Evolutionary conservation across 1,140 invertebrate genomes (phyloP).

Genomic region (Calephelis nemesis): DNA sequence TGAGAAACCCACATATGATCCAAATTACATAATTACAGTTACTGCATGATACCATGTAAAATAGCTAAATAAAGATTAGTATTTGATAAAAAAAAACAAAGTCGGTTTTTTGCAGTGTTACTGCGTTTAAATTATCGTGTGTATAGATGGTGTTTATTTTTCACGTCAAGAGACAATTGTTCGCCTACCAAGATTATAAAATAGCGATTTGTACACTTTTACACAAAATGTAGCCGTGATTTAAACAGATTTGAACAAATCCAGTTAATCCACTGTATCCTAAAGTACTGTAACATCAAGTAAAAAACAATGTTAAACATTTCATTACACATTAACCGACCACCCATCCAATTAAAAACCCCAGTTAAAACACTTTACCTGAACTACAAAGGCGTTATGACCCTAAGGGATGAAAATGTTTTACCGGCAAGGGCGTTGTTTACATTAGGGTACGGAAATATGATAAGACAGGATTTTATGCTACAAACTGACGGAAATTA

Average conservation of each 20-base stretch:
- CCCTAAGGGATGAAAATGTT: conserved; percentile 8
- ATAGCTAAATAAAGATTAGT: too few species aligned
- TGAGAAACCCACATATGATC: too few species aligned
- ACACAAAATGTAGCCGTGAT: too few species aligned
- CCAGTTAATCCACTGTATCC: background rate
- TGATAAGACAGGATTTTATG: conserved; percentile 18
- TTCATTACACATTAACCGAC: conserved; percentile 15
- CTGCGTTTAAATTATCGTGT: too few species aligned
- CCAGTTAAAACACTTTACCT: conserved; percentile 17
- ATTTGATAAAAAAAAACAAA: too few species aligned
- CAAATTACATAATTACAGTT: too few species aligned
- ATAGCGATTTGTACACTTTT: too few species aligned
- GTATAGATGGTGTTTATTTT: too few species aligned
- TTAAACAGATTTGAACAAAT: background rate
- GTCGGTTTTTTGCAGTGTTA: too few species aligned
- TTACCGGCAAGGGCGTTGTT: conserved; percentile 11
- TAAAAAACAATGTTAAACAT: conserved; percentile 12
- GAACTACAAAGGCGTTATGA: conserved; percentile 12
- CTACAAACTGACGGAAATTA: conserved; percentile 13
- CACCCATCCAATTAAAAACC: conserved; percentile 15
- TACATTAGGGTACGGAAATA: conserved; percentile 11
- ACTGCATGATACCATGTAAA: too few species aligned
- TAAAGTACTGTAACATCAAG: background rate
- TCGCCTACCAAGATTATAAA: too few species aligned
- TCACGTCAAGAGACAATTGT: too few species aligned